phyloP scores from a whole-genome alignment of 2,113 vertebrate species.

The Gobio gobio region DNA sequence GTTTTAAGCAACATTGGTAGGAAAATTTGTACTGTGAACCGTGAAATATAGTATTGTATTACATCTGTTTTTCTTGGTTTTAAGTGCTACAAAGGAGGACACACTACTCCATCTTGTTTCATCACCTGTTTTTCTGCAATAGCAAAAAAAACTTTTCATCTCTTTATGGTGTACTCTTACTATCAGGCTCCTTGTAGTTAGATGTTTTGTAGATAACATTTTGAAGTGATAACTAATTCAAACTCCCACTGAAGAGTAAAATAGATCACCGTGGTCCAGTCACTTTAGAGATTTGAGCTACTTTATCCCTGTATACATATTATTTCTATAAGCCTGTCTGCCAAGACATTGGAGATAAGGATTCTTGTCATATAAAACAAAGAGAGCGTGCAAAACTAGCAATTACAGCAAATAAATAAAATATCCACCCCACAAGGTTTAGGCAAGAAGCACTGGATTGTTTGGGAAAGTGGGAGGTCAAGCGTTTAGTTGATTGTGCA shows the following conservation, averaged over 20 bases:
- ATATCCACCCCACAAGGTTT: too few species aligned
- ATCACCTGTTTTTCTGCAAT: background rate
- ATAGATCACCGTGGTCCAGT: background rate
- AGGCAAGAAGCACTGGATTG: background rate
- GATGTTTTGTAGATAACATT: background rate
- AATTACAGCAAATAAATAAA: too few species aligned
- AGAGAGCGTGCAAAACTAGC: conserved; percentile 25
- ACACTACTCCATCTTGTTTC: background rate
- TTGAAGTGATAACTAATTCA: background rate
- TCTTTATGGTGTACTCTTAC: background rate
- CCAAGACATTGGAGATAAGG: background rate
- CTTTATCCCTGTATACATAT: background rate
- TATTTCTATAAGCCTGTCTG: background rate
- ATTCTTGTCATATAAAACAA: background rate
- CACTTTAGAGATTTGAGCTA: background rate
- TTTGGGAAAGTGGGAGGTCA: background rate
- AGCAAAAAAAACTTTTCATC: background rate
- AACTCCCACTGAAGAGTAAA: background rate
- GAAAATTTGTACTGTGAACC: background rate
- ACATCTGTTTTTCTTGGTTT: background rate
- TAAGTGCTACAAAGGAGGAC: background rate
- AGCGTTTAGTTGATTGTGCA: background rate
- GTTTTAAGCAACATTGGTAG: background rate
- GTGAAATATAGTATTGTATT: background rate
- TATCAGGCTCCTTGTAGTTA: background rate